Evolutionary conservation across 2,888 invertebrate genomes (phyloP).

Genomic region (Andrena haemorrhoa): DNA sequence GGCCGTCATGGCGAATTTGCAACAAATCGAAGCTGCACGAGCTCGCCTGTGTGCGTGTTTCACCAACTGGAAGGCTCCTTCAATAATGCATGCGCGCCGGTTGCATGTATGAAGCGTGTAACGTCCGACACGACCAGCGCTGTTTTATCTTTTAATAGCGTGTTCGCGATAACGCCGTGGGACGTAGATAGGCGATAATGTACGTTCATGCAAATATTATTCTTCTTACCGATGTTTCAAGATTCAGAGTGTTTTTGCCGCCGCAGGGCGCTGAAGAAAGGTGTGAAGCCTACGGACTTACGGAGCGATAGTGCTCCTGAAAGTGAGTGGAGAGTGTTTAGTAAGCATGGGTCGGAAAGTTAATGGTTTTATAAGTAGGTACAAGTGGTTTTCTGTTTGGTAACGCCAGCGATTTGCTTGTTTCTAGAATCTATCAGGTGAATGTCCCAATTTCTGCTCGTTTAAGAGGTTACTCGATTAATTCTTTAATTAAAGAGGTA

Average conservation of each 20-base stretch:
- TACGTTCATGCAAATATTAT: conserved; percentile 19
- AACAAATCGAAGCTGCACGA: conserved; percentile 34
- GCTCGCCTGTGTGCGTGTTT: conserved; percentile 2
- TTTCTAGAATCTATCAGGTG: no score
- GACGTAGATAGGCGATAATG: conserved; percentile 13
- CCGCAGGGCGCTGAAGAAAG: no score
- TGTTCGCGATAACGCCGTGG: conserved; percentile 15
- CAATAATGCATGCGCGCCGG: conserved; percentile 37
- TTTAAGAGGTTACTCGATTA: no score
- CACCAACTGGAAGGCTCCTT: conserved; percentile 36
- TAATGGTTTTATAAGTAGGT: no score
- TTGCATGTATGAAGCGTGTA: conserved; percentile 22
- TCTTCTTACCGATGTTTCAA: conserved; percentile 20
- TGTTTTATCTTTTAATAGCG: conserved; percentile 53
- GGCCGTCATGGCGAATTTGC: conserved; percentile 53
- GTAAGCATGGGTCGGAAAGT: no score
- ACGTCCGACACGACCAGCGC: conserved; percentile 7
- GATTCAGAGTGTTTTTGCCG: conserved; percentile 5
- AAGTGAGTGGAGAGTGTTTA: no score
- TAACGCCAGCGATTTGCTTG: no score
- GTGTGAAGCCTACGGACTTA: no score
- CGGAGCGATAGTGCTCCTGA: no score
- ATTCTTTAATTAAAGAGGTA: no score
- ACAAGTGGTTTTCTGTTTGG: no score
- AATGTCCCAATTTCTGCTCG: no score